A percentile compares a stretch with the other conserved stretches of the same genome.
phyloP scores from a whole-genome alignment of 2,888 invertebrate genomes.

The Cyclophora punctaria region DNA sequence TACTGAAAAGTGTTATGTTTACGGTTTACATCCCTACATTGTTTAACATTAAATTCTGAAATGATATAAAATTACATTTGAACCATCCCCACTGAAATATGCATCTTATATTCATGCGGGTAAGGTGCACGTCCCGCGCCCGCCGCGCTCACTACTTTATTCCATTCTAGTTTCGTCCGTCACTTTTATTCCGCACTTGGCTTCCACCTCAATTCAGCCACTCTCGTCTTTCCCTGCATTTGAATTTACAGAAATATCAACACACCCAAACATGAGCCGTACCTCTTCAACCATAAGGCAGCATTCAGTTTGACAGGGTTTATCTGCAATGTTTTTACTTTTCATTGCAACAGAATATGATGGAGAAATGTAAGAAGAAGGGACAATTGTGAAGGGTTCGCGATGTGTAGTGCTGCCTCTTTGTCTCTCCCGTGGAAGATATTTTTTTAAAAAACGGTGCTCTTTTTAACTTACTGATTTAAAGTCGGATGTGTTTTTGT shows the following conservation, averaged over 20 bases:
- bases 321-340: slow-evolving; percentile 65
- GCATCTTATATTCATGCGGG: no score
- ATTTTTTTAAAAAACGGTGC: slow-evolving; percentile 37
- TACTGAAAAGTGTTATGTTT: no score
- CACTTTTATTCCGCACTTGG: slow-evolving; percentile 71
- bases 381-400: slow-evolving; percentile 62
- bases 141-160: slow-evolving; percentile 8
- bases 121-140: neutral
- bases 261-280: slow-evolving; percentile 22
- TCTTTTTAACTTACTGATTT: slow-evolving; percentile 30
- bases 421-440: slow-evolving; percentile 38
- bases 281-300: neutral
- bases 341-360: slow-evolving; percentile 70
- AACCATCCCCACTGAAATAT: no score
- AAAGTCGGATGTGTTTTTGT: slow-evolving; percentile 14
- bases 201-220: slow-evolving; percentile 67
- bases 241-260: slow-evolving; percentile 46
- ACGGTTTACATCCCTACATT: no score
- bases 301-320: slow-evolving; percentile 7
- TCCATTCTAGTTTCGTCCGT: slow-evolving; percentile 30
- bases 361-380: slow-evolving; percentile 71
- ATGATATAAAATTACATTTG: no score
- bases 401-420: slow-evolving; percentile 49
- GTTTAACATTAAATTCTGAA: no score
- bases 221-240: slow-evolving; percentile 62